These are phyloP conservation scores for Gobio gobio DNA, from an alignment of 2,113 vertebrate species.

Conservation along the genomic window DNA sequence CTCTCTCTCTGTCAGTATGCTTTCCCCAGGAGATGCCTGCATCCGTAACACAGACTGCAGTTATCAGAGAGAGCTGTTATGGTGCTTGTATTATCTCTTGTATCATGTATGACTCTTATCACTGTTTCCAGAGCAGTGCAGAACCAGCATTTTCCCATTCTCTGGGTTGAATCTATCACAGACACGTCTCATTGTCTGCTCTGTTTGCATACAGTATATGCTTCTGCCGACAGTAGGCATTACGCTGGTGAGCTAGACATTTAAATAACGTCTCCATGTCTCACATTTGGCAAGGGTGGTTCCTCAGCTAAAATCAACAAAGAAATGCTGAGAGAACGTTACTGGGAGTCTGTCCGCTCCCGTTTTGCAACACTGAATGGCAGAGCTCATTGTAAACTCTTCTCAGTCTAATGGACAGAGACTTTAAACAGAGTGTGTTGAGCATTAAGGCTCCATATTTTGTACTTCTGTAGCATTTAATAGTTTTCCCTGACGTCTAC, in stretches of 20 bases:
- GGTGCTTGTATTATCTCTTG: neutral
- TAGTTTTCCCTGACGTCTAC: neutral
- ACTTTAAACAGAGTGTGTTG: neutral
- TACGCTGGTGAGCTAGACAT: neutral
- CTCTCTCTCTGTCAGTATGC: neutral
- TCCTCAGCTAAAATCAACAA: constrained; percentile 18
- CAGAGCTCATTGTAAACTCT: neutral
- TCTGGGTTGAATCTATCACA: neutral
- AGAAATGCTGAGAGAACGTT: neutral
- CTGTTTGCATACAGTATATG: constrained; percentile 14
- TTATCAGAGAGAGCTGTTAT: neutral
- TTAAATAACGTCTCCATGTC: constrained; percentile 16
- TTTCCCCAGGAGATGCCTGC: neutral
- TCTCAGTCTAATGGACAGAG: neutral
- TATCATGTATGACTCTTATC: neutral
- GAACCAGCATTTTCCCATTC: neutral
- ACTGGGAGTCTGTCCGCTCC: neutral
- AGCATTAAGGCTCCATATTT: neutral
- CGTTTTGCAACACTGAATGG: neutral
- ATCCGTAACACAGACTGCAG: neutral
- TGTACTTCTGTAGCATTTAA: neutral
- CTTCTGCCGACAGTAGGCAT: neutral
- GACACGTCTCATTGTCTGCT: neutral
- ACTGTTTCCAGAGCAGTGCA: neutral
- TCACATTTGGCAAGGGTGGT: neutral